Evolutionary conservation across 1,140 invertebrate genomes (phyloP).

Genomic region (Drosophila orena): DNA sequence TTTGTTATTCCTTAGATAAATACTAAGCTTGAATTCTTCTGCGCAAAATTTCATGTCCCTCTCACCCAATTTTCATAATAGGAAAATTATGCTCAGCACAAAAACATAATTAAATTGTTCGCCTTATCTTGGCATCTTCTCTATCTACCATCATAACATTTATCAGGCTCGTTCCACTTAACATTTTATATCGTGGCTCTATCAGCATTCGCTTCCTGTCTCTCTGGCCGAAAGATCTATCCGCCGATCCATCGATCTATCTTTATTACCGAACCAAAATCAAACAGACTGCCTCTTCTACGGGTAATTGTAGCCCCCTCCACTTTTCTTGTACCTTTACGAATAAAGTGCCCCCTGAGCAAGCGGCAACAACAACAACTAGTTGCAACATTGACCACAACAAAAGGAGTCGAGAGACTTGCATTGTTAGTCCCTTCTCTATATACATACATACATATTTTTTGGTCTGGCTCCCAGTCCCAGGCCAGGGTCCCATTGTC

Average conservation of each 20-base stretch:
- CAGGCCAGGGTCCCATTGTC: slow-evolving; percentile 64
- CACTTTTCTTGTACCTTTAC: slow-evolving; percentile 12
- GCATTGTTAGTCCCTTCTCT: slow-evolving; percentile 57
- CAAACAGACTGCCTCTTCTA: slow-evolving; percentile 48
- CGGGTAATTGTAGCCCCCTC: slow-evolving; percentile 30
- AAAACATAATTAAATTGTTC: slow-evolving; percentile 38
- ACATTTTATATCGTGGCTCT: slow-evolving; percentile 14
- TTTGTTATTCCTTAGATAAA: too few relatives aligned
- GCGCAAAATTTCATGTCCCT: neutral
- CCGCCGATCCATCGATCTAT: slow-evolving; percentile 43
- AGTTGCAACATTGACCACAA: slow-evolving; percentile 54
- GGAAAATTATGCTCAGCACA: neutral
- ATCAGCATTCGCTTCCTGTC: slow-evolving; percentile 34
- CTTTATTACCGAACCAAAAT: slow-evolving; percentile 52
- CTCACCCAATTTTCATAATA: neutral
- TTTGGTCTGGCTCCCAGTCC: slow-evolving; percentile 18
- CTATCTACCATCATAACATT: slow-evolving; percentile 13
- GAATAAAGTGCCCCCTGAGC: slow-evolving; percentile 58
- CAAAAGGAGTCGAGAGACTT: slow-evolving; percentile 46
- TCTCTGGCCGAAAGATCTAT: slow-evolving; percentile 1
- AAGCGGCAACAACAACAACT: slow-evolving; percentile 33
- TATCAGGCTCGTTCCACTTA: slow-evolving; percentile 26
- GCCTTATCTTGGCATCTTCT: neutral
- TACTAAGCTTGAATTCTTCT: too few relatives aligned
- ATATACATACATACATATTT: neutral